Conservation (phyloP, 2,113 vertebrate species). For the Philantomba maxwellii region DNA sequence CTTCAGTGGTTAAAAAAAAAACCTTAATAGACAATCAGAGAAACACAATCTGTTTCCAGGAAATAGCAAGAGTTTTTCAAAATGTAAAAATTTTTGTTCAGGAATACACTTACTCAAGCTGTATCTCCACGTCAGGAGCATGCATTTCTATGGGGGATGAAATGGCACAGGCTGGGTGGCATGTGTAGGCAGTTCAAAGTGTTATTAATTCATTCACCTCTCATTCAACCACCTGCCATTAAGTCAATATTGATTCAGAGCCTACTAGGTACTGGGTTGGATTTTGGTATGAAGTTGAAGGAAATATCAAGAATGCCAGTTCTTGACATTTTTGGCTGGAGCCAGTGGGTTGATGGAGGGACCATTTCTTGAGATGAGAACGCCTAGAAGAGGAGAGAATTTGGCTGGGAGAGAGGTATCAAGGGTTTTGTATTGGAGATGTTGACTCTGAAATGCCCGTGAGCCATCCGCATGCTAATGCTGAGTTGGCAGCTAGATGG, state of each 20-base stretch:
- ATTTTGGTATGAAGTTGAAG: not conserved
- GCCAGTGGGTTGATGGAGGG: not conserved
- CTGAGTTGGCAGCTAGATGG: not conserved
- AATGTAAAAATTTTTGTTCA: conserved; percentile 20
- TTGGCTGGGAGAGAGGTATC: not conserved
- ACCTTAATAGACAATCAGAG: conserved; percentile 60
- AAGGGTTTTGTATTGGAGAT: not conserved
- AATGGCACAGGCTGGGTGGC: not conserved
- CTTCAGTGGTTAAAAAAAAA: conserved; percentile 40
- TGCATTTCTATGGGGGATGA: not conserved
- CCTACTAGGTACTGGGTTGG: not conserved
- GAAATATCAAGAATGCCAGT: not conserved
- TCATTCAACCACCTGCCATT: not conserved
- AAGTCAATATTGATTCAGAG: not conserved
- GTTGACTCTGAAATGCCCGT: not conserved
- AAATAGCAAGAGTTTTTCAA: conserved; percentile 52
- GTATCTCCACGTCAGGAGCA: not conserved
- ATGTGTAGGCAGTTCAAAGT: not conserved
- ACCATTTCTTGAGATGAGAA: not conserved
- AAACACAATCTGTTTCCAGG: conserved; percentile 67
- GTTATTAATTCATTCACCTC: not conserved
- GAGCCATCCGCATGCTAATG: not conserved
- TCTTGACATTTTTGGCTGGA: not conserved
- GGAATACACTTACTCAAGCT: not conserved
- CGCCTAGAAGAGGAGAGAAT: not conserved